Conservation (phyloP, 2,113 vertebrate genomes). For the Cygnus atratus region DNA sequence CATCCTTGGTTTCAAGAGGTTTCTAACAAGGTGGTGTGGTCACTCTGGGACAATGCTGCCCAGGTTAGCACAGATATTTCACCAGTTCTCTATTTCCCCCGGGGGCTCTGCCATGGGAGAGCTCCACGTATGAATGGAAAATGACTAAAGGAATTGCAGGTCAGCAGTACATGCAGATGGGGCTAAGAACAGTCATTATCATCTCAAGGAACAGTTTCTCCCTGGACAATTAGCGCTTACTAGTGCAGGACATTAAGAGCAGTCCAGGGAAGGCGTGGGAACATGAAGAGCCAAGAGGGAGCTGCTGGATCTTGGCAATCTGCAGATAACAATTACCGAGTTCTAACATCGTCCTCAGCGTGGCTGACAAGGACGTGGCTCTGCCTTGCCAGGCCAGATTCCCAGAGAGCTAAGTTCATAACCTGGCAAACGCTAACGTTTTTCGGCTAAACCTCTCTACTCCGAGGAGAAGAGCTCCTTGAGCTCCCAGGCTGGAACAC, state of each 20-base stretch:
- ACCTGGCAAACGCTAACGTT: fast-evolving
- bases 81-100: not conserved
- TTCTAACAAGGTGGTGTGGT: not conserved
- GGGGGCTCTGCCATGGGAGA: not conserved
- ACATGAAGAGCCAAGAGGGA: not conserved
- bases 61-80: not conserved
- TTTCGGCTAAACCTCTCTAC: not conserved
- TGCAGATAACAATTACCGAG: fast-evolving
- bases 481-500: not conserved
- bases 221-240: not conserved
- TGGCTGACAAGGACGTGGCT: not conserved
- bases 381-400: not conserved
- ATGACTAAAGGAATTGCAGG: not conserved
- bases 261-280: not conserved
- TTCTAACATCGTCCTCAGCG: fast-evolving
- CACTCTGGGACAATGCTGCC: not conserved
- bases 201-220: not conserved
- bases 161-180: not conserved
- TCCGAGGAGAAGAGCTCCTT: too few relatives aligned
- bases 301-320: not conserved
- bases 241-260: not conserved
- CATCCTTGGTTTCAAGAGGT: not conserved
- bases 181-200: not conserved
- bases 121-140: not conserved
- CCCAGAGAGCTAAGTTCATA: not conserved